Evolutionary conservation across 2,888 invertebrate species (phyloP).

Genomic region (Coelinius sp.): DNA sequence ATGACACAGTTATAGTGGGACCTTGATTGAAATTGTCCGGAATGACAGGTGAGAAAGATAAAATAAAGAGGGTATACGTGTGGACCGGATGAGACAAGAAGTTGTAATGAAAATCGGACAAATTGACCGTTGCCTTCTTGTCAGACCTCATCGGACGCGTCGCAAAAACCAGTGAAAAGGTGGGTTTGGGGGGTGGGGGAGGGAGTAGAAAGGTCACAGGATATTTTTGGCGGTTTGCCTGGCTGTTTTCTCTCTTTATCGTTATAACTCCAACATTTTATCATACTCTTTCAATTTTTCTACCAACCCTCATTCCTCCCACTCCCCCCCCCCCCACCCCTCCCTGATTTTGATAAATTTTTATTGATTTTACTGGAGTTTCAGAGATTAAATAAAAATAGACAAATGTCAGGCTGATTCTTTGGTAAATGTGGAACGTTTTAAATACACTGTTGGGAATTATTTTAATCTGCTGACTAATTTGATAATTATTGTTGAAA

Average conservation of each 20-base stretch:
- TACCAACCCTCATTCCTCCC: no score
- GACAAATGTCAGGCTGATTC: not conserved
- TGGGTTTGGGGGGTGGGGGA: not conserved
- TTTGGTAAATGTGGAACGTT: not conserved
- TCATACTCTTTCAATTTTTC: not conserved
- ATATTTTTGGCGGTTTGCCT: conserved; percentile 45
- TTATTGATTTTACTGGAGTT: not conserved
- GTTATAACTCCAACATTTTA: not conserved
- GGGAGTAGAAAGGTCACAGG: conserved; percentile 46
- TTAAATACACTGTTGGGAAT: not conserved
- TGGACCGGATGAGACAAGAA: not conserved
- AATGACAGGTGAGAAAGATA: not conserved
- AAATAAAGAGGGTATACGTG: not conserved
- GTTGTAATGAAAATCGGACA: not conserved
- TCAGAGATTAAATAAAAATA: not conserved
- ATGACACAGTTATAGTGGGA: not conserved
- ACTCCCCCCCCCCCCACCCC: not conserved
- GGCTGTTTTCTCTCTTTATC: conserved; percentile 9
- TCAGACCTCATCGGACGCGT: conserved; percentile 17
- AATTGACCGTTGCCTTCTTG: conserved; percentile 7
- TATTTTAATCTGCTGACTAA: not conserved
- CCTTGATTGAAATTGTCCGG: not conserved
- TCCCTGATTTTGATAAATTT: no score
- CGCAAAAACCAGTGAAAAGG: conserved; percentile 1
- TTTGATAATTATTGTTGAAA: not conserved